Evolutionary conservation across 1,140 invertebrate species (phyloP), one percentile per base, ranked within the genome.

Genomic region (Drosophila chauvacae): DNA sequence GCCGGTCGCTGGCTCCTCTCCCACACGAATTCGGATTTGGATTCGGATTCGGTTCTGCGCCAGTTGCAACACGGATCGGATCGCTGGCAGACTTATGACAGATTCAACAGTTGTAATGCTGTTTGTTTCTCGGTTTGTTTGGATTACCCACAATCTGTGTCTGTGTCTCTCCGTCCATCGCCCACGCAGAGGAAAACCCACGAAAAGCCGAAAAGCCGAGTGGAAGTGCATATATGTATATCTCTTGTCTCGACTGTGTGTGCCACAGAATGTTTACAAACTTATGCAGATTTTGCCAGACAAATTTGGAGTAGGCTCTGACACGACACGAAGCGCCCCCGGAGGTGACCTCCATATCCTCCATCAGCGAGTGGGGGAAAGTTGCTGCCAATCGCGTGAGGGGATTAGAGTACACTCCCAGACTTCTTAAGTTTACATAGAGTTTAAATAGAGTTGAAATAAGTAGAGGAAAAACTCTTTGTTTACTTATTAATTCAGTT

Each of bases 11-110:
- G 7, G 30, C 37, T 61, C 23, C 66, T 72, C 69, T 72, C 69
- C 68, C 66, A 72, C 69, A 45, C 39, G 7, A 48, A 13, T 4
- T 35, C 3, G 10, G 4, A 26, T 20, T 65, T 0, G n/a, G 33
- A 9, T 48, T 47, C 7, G 47, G 45, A 56, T 48, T 56, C 7
- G 59, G 65, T 66, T 51, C 39, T 69, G 30, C 33, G 48, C 47
- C 66, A 68, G 37, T 71, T 71, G 63, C 68, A 68, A 69, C 63
- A 57, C 35, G 39, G 33, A 28, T 28, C 28, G 28, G 28, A 71
- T 53, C 39, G 16, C 64, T 26, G 44, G 20, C 61, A 39, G 50
- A 66, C 62, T 59, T 61, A 51, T 72, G 71, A 73, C 71, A 71
- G 51, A 39, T 71, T n/a, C 65, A 57, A 41, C 64, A 70, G 44